Conservation (phyloP, 2,888 invertebrate species). For the Sarcophaga caerulescens region DNA sequence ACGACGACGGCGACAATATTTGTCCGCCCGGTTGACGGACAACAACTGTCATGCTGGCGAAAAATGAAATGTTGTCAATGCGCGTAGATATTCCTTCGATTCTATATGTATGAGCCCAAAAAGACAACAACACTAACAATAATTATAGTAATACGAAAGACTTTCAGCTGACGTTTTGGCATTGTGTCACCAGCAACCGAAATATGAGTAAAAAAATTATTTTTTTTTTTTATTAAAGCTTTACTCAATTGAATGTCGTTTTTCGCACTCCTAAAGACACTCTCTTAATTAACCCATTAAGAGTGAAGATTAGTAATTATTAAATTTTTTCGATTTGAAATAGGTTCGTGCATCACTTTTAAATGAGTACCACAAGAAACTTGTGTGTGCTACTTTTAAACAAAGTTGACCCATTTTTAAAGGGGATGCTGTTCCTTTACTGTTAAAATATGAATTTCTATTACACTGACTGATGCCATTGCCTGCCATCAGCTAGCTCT, state of each 20-base stretch:
- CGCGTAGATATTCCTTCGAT: conserved; percentile 56
- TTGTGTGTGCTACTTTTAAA: no score
- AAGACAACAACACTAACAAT: conserved; percentile 28
- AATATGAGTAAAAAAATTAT: conserved; percentile 27
- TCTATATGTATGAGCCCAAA: conserved; percentile 34
- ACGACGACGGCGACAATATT: conserved; percentile 59
- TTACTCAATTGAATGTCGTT: conserved; percentile 26
- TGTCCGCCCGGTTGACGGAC: conserved; percentile 69
- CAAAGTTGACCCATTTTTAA: no score
- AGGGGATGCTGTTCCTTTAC: no score
- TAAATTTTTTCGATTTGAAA: background rate
- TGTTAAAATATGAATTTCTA: no score
- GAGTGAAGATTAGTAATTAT: background rate
- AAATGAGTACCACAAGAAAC: no score
- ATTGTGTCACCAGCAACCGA: conserved; percentile 53
- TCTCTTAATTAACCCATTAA: conserved; percentile 46
- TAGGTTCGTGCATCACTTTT: no score
- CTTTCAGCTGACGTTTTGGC: conserved; percentile 58
- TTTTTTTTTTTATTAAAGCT: conserved; percentile 37
- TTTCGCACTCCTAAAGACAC: conserved; percentile 4
- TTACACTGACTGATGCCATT: no score
- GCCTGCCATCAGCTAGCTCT: no score
- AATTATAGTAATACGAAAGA: conserved; percentile 26
- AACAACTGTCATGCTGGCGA: conserved; percentile 64
- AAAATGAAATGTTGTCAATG: conserved; percentile 67